Evolutionary conservation across 2,797 vertebrate genomes (phyloP), one percentile per base, ranked within the genome.

Genomic region (Geotrypetes seraphini): DNA sequence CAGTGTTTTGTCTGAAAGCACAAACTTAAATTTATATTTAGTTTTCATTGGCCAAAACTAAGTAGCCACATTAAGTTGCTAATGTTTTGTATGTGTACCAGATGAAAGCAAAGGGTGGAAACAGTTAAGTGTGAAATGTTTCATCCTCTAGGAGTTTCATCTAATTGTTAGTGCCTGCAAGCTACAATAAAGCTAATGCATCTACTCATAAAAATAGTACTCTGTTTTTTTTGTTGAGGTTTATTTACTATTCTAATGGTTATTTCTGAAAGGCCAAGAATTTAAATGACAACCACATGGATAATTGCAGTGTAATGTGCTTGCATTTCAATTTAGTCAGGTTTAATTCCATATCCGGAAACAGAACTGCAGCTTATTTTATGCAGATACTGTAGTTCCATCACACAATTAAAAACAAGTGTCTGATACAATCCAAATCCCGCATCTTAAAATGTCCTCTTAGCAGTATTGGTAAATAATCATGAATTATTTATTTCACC

Each of bases 161-260:
- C 33, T 56, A 46, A 49, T 42, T 57, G 33, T 47, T 29, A 49
- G 39, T 54, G 33, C 48, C 56, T 63, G 52, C 29, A 45, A 54
- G 54, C 47, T 53, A 40, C 55, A 66, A 22, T 62, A 57, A 63
- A 66, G 33, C 14, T 44, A 36, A 45, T 41, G 20, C 45, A 58
- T 53, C 53, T 51, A 39, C 41, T 55, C 41, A 41, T 36, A 43
- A 34, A 61, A 67, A 63, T 33, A 48, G 37, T 26, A 27, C 25
- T 34, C 34, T 40, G n/a, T 27, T 14, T 5, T 69, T 7, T 69
- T 69, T 58, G 22, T 39, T 49, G 32, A 47, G 40, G 23, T 13
- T 47, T 53, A 60, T 56, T 66, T 50, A 51, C 28, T 54, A 28
- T 53, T 59, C 30, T 63, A 41, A 52, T 44, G 10, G 46, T 8